A percentile compares a stretch with the other conserved stretches of the same genome.
Evolutionary conservation across 2,113 vertebrate species (phyloP).

Genomic region (Prietella phreatophila): DNA sequence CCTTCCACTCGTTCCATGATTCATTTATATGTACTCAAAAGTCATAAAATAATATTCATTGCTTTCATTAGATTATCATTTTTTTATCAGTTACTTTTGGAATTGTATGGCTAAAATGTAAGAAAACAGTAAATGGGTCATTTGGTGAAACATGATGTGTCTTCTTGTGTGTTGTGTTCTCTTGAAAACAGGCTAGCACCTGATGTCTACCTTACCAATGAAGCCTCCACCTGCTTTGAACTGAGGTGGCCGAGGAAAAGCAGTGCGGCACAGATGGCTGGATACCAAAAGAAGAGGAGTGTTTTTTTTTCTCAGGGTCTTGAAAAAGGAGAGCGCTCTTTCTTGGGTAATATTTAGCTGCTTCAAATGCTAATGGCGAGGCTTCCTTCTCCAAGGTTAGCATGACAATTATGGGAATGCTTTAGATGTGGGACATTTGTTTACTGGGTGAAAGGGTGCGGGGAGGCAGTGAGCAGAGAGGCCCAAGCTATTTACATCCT

Average conservation of each 20-base stretch:
- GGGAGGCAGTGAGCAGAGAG: conserved; percentile 73
- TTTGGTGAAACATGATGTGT: neutral
- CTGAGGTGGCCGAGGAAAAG: conserved; percentile 67
- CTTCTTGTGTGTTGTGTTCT: conserved; percentile 5
- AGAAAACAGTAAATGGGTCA: conserved; percentile 18
- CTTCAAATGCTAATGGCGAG: conserved; percentile 99
- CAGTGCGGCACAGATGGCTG: conserved; percentile 87
- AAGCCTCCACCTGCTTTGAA: conserved; percentile 60
- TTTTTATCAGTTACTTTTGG: neutral
- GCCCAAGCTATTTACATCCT: conserved; percentile 75
- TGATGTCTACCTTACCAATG: conserved; percentile 19
- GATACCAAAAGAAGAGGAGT: conserved; percentile 81
- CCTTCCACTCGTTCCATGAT: conserved; percentile 51
- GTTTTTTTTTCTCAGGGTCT: conserved; percentile 93
- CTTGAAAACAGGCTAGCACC: neutral
- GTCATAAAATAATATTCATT: conserved; percentile 23
- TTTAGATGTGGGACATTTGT: conserved; percentile 97
- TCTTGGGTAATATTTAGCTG: conserved; percentile 99
- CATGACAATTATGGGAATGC: conserved; percentile 99
- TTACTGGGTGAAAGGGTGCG: conserved; percentile 89
- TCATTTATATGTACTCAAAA: conserved; percentile 16
- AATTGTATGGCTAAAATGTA: neutral
- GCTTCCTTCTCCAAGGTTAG: conserved; percentile 96
- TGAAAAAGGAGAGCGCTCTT: conserved; percentile 88
- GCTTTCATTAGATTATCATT: neutral